phyloP scores from a whole-genome alignment of 2,888 invertebrate genomes.

The Scotopteryx bipunctaria region DNA sequence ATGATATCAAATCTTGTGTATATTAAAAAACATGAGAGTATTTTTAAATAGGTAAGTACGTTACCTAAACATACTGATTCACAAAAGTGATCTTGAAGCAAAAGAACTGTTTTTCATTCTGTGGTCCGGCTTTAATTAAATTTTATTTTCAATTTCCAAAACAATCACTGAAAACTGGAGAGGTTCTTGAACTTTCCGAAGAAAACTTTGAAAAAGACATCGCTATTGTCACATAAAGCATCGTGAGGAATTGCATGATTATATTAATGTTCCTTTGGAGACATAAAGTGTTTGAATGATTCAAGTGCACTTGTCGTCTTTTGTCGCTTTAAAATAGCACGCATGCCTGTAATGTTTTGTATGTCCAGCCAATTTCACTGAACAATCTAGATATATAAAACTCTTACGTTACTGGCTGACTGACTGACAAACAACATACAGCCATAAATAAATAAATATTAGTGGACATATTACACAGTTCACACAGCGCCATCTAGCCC shows the following conservation, averaged over 20 bases:
- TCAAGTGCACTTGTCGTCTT: constrained; percentile 16
- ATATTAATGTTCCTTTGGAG: constrained; percentile 4
- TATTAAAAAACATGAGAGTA: too few relatives aligned
- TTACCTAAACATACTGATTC: neutral
- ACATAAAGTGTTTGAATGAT: constrained; percentile 14
- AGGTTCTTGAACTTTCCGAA: constrained; percentile 17
- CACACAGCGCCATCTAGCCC: too few relatives aligned
- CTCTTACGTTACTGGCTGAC: too few relatives aligned
- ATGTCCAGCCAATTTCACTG: constrained; percentile 17
- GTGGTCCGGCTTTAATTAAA: neutral
- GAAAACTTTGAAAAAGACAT: neutral
- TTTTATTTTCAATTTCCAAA: constrained; percentile 22
- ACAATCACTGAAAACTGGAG: constrained; percentile 8
- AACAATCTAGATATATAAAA: neutral
- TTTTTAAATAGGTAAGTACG: too few relatives aligned
- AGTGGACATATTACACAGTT: too few relatives aligned
- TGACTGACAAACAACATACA: too few relatives aligned
- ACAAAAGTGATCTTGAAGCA: neutral
- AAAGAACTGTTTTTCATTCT: neutral
- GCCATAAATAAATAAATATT: too few relatives aligned
- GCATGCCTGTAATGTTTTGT: constrained; percentile 15
- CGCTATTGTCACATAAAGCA: constrained; percentile 13
- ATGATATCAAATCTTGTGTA: too few relatives aligned
- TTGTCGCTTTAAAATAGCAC: constrained; percentile 16
- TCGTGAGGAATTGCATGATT: constrained; percentile 13